These are phyloP conservation scores for Aphidoletes aphidimyza DNA, from an alignment of 2,888 invertebrate genomes.

Conservation along the genomic window DNA sequence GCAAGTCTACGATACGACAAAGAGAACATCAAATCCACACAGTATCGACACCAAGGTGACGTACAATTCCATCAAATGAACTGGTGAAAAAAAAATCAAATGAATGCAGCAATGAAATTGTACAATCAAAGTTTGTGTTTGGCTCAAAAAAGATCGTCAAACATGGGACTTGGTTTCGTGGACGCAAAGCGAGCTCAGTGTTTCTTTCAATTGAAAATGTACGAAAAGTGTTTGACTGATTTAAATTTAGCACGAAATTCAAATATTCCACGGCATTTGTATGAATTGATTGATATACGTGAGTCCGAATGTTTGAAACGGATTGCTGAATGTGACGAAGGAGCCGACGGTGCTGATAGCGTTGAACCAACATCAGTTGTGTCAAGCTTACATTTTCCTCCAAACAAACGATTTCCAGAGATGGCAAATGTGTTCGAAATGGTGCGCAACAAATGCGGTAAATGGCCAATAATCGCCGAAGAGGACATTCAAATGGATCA, in stretches of 20 bases:
- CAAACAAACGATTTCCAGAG: neutral
- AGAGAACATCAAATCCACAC: neutral
- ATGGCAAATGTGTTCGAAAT: neutral
- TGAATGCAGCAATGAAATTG: neutral
- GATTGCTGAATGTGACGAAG: neutral
- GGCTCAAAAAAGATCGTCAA: neutral
- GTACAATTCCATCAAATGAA: neutral
- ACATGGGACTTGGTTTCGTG: neutral
- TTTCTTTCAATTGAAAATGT: neutral
- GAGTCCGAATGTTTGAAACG: neutral
- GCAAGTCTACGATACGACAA: neutral
- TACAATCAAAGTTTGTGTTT: conserved; percentile 15
- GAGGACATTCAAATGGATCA: neutral
- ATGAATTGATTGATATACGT: neutral
- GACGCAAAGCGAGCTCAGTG: neutral
- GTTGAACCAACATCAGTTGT: neutral
- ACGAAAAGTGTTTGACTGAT: neutral
- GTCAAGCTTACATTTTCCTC: neutral
- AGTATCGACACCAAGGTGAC: neutral
- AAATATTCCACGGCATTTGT: neutral
- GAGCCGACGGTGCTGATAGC: neutral
- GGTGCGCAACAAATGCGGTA: neutral
- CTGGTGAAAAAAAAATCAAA: too few relatives aligned
- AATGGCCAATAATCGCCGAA: neutral
- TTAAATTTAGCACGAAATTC: neutral